Conservation (phyloP, 2,113 vertebrate species). For the Bettongia penicillata region DNA sequence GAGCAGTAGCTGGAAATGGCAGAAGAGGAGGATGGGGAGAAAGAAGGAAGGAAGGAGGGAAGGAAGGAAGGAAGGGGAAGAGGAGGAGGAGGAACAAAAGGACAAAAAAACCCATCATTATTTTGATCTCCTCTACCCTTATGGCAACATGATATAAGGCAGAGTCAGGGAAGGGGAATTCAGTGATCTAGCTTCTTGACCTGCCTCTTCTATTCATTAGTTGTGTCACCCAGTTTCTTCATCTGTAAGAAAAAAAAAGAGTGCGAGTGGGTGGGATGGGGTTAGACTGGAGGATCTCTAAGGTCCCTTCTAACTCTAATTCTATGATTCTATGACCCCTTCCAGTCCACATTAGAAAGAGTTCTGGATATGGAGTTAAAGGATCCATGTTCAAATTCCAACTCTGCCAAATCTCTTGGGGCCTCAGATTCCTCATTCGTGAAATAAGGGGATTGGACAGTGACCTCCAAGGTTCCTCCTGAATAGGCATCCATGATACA, state of each 20-base stretch:
- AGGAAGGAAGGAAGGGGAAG: too few relatives aligned
- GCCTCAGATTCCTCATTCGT: too few relatives aligned
- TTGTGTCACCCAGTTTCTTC: neutral
- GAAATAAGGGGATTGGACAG: neutral
- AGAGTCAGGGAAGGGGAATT: neutral
- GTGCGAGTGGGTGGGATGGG: neutral
- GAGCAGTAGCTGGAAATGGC: neutral
- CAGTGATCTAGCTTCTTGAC: neutral
- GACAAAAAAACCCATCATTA: neutral
- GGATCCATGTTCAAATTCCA: neutral
- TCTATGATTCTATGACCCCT: neutral
- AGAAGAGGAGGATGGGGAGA: neutral
- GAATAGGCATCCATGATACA: too few relatives aligned
- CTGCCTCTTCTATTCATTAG: neutral
- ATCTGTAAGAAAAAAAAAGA: neutral
- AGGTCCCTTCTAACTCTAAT: neutral
- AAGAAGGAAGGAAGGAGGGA: too few relatives aligned
- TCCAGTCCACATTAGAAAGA: neutral
- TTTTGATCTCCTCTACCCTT: neutral
- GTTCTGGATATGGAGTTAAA: neutral
- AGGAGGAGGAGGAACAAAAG: too few relatives aligned
- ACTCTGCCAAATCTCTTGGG: neutral
- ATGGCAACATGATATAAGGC: neutral
- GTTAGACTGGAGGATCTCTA: neutral
- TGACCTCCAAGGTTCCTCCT: neutral